Base-by-base conservation (phyloP, 2,888 invertebrate genomes). In the Hirtodrosophila cameraria region DNA sequence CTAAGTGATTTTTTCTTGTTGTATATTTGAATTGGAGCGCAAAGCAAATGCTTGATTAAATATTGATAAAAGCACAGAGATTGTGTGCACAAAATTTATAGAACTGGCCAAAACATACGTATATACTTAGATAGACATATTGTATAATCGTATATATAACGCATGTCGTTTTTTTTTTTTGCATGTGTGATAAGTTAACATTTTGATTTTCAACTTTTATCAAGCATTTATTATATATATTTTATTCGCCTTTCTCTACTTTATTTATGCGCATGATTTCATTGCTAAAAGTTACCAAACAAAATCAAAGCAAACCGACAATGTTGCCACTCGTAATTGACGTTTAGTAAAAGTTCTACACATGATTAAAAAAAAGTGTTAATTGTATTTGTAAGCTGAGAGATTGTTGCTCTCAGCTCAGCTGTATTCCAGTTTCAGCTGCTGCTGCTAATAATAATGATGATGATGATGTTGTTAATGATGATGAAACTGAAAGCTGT, bases 401-500 rank as follows among this genome's bases (percentile, higher is more conserved):
- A 18, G 11, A 6, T 70, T 48, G 31, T 35, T 31, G 25, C 50
- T 36, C 46, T 31, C 28, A 30, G 20, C 43, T 58, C 36, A 8
- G 35, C 60, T n/a, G 18, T n/a, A 16, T 13, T 15, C 46, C 6
- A 6, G 4, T 61, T 39, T 49, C 61, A 61, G 49, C 62, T 48
- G 38, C n/a, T 28, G 49, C 62, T 48, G 38, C n/a, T 28, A 12
- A 12, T 11, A 28, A 28, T 23, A 8, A 23, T 23, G 23, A 23
- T 23, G 18, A 3, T 20, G 18, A 20, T 20, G 2, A 20, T 20
- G 3, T 7, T 23, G 23, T 7, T 23, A 2, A 23, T 23, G 6
- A 23, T 23, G 23, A 8, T 61, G 63, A 85, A 85, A 85, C 28
- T 60, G 80, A 81, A 84, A 80, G 81, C 78, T 67, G 60, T 42